A percentile compares a stretch with the other conserved stretches of the same genome.
Evolutionary conservation across 1,140 invertebrate species (phyloP).

Genomic region (Gryon sp.): DNA sequence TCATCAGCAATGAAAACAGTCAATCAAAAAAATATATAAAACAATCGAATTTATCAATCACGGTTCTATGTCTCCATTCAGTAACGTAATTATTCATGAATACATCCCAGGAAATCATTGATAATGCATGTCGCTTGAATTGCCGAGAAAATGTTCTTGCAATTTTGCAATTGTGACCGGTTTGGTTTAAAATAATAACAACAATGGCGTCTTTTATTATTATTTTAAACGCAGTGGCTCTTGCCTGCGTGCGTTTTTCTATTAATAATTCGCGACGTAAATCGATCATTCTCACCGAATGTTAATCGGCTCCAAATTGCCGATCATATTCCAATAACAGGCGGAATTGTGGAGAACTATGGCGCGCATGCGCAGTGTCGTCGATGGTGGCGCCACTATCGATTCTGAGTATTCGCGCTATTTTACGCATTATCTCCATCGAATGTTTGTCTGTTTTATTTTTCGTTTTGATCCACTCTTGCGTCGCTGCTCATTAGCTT

Average conservation of each 20-base stretch:
- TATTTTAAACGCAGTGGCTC: constrained; percentile 9
- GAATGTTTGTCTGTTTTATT: constrained; percentile 50
- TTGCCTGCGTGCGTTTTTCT: constrained; percentile 14
- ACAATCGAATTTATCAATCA: constrained; percentile 8
- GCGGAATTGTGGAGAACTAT: constrained; percentile 32
- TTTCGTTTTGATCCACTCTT: constrained; percentile 64
- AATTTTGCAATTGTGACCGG: background rate
- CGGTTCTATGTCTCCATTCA: constrained; percentile 11
- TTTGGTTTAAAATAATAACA: constrained; percentile 30
- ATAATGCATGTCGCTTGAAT: constrained; percentile 15
- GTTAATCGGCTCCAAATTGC: constrained; percentile 16
- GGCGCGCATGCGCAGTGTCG: constrained; percentile 7
- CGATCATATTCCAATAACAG: constrained; percentile 24
- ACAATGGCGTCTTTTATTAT: background rate
- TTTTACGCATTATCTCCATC: constrained; percentile 30
- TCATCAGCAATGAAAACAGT: constrained; percentile 24
- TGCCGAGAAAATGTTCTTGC: background rate
- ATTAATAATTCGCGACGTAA: constrained; percentile 23
- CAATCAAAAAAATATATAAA: too few relatives aligned
- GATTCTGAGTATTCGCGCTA: constrained; percentile 15
- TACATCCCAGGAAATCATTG: background rate
- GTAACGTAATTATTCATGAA: background rate
- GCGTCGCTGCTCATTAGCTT: constrained; percentile 58
- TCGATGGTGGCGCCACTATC: constrained; percentile 19
- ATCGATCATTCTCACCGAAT: constrained; percentile 28